Conservation (phyloP, 2,888 invertebrate species). For the Rosalia funebris region DNA sequence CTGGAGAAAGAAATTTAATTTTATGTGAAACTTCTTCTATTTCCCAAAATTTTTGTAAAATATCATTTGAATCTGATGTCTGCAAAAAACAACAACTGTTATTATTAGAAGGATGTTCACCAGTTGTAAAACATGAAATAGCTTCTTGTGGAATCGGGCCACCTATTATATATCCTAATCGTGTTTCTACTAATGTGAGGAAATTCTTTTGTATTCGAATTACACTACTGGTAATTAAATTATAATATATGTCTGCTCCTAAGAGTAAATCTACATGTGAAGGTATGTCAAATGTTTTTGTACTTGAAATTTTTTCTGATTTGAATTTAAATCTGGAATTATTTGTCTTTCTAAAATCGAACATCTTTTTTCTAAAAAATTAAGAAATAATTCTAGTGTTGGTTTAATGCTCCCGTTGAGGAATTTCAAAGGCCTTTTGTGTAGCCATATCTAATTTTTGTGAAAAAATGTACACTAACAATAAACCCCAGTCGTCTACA, state of each 20-base stretch:
- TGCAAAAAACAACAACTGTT: background rate
- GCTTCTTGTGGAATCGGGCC: background rate
- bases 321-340: background rate
- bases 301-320: background rate
- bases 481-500: background rate
- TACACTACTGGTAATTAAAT: background rate
- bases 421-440: background rate
- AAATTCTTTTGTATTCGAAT: background rate
- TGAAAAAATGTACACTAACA: background rate
- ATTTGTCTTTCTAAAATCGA: background rate
- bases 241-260: background rate
- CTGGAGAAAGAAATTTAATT: slow-evolving; percentile 1
- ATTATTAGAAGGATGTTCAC: background rate
- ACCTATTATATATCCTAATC: background rate
- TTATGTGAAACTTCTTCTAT: slow-evolving; percentile 25
- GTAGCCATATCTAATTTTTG: background rate
- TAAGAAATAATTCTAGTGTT: background rate
- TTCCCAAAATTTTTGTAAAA: slow-evolving; percentile 32
- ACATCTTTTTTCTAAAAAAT: background rate
- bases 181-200: background rate
- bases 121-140: background rate
- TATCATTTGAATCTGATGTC: slow-evolving; percentile 1
- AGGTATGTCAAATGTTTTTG: background rate
- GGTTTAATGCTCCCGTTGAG: too few species aligned
- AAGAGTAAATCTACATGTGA: background rate